phyloP scores from a whole-genome alignment of 2,797 vertebrate genomes.

The Parauchenoglanis ngamensis region DNA sequence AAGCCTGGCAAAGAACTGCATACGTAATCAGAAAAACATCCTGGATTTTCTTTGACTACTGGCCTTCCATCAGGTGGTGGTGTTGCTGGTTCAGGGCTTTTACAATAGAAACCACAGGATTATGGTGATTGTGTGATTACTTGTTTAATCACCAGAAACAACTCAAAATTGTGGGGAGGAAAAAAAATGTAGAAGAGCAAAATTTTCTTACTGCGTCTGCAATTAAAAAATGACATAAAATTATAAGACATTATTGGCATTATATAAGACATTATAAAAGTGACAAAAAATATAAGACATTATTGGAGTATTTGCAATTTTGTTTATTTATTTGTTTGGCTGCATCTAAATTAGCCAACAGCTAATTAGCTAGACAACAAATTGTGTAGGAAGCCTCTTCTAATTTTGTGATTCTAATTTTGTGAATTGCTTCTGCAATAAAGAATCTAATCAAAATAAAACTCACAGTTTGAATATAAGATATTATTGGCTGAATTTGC shows the following conservation, averaged over 20 bases:
- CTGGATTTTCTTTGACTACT: constrained; percentile 56
- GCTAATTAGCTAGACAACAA: neutral
- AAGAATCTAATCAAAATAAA: neutral
- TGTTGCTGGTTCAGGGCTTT: constrained; percentile 15
- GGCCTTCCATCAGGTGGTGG: constrained; percentile 24
- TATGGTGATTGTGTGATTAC: neutral
- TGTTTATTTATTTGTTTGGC: neutral
- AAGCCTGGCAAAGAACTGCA: constrained; percentile 66
- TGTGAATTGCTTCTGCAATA: neutral
- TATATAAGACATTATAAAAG: no score
- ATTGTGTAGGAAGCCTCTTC: neutral
- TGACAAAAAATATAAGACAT: no score
- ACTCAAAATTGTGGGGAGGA: neutral
- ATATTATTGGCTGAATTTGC: neutral
- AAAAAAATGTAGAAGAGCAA: neutral
- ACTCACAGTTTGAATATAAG: neutral
- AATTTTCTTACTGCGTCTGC: neutral
- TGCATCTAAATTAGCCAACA: neutral
- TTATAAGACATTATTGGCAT: neutral
- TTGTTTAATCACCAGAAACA: constrained; percentile 4
- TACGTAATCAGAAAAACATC: constrained; percentile 64
- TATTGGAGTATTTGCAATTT: neutral
- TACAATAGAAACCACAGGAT: constrained; percentile 18
- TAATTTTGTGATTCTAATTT: neutral
- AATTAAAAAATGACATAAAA: no score